Conservation (phyloP, 2,888 invertebrate genomes). For the Drosophila koepferae region DNA sequence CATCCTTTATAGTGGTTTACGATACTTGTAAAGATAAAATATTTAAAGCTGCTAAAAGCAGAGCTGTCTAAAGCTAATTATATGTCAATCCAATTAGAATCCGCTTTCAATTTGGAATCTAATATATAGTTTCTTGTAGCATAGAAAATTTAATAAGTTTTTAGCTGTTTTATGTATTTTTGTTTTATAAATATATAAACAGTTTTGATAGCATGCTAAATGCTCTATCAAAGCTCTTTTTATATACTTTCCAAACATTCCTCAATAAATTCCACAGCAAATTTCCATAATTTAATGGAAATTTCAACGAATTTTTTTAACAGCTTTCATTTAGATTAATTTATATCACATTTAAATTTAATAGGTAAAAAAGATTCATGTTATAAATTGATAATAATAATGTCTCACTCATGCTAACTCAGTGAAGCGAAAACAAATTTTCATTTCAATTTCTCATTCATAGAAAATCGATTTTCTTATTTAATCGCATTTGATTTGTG, state of each 20-base stretch:
- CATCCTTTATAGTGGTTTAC: too few relatives aligned
- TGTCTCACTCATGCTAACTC: not conserved
- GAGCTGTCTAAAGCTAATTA: too few relatives aligned
- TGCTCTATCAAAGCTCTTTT: not conserved
- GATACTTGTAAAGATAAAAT: too few relatives aligned
- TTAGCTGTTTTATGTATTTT: too few relatives aligned
- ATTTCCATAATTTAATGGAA: not conserved
- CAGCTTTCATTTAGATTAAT: not conserved
- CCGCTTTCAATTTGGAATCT: too few relatives aligned
- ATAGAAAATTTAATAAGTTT: too few relatives aligned
- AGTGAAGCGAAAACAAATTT: not conserved
- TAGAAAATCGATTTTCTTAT: constrained; percentile 11
- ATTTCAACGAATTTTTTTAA: not conserved
- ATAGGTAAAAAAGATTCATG: not conserved
- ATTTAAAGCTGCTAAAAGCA: too few relatives aligned
- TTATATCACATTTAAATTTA: not conserved
- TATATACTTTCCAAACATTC: not conserved
- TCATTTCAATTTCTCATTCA: constrained; percentile 1
- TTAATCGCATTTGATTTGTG: constrained; percentile 12
- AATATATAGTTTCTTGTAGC: too few relatives aligned
- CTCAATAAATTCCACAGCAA: not conserved
- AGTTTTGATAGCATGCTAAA: not conserved
- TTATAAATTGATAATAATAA: not conserved
- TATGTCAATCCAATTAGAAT: too few relatives aligned
- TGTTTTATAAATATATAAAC: not conserved